These are phyloP conservation scores for Rissa tridactyla DNA, from an alignment of 2,113 vertebrate genomes.

Conservation along the genomic window DNA sequence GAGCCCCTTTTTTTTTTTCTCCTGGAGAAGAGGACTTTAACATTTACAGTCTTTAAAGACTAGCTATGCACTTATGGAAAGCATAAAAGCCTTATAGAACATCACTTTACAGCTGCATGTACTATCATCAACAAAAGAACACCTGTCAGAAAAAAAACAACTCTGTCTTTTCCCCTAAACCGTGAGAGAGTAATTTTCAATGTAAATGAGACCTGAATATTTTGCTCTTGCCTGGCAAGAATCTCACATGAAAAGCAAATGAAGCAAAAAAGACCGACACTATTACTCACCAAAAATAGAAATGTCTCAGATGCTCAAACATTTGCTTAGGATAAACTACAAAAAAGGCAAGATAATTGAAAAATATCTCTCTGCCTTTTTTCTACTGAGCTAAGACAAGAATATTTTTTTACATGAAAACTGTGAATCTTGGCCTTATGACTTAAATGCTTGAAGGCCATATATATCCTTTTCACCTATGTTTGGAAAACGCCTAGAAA, in stretches of 20 bases:
- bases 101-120: neutral
- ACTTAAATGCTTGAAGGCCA: neutral
- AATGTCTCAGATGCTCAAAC: constrained; percentile 49
- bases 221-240: constrained; percentile 44
- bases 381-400: neutral
- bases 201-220: constrained; percentile 53
- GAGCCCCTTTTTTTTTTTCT: neutral
- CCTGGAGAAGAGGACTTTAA: neutral
- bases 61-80: neutral
- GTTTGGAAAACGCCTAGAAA: neutral
- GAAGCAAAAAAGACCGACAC: constrained; percentile 56
- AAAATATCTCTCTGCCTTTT: neutral
- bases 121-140: constrained; percentile 24
- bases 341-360: constrained; percentile 33
- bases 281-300: constrained; percentile 52
- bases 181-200: constrained; percentile 46
- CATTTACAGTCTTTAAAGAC: neutral
- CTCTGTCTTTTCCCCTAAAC: constrained; percentile 8
- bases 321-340: constrained; percentile 43
- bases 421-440: neutral
- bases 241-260: constrained; percentile 35
- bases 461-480: neutral
- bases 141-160: constrained; percentile 21
- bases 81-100: neutral
- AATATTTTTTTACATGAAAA: neutral